Evolutionary conservation across 92 coral and sea anemone species (phyloP), one percentile per base, ranked within the genome.

Genomic region (Zoanthus solanderi): DNA sequence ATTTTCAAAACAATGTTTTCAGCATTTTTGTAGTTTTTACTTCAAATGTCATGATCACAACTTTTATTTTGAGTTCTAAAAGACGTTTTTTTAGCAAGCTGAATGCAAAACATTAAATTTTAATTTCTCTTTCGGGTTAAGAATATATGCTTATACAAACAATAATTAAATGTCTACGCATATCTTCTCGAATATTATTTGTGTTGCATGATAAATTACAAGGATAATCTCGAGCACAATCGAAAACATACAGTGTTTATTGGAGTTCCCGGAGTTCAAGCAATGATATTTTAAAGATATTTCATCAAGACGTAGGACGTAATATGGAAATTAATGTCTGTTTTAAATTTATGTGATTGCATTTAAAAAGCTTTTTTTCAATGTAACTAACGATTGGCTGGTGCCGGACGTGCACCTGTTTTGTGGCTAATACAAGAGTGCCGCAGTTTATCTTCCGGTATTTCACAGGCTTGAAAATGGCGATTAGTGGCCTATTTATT

Each of bases 301-400:
- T 79, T 84, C 90, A 71, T 84, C 88, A 90, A 82, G 90, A 92
- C 93, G 86, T 90, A 57, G 76, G 50, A 75, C 79, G 72, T 73
- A 89, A 89, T 89, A 87, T 83, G 89, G 87, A 91, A 93, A 88
- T 89, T 85, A 84, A 87, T 52, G 68, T 84, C 90, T 81, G 76
- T 93, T 90, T 88, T 60, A 78, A 84, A 90, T 84, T 76, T 87
- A 88, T 84, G 92, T 69, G 87, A 87, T 84, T 88, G 94, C 91
- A 84, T 56, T 83, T 89, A 84, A 75, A 86, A 83, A 63, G 85
- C 85, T 81, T 67, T 66, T 81, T 58, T 44, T 63, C 85, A 81
- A 11, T 15, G 75, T 47, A 44, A 9, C 61, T 29, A 44, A 45
- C 66, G 75, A 81, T 81, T 81, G 85, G 85, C 6, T 68, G 17